A percentile compares a stretch with the other conserved stretches of the same genome.
Conservation (phyloP, 2,113 vertebrate genomes). For the Brevimyrus niger region DNA sequence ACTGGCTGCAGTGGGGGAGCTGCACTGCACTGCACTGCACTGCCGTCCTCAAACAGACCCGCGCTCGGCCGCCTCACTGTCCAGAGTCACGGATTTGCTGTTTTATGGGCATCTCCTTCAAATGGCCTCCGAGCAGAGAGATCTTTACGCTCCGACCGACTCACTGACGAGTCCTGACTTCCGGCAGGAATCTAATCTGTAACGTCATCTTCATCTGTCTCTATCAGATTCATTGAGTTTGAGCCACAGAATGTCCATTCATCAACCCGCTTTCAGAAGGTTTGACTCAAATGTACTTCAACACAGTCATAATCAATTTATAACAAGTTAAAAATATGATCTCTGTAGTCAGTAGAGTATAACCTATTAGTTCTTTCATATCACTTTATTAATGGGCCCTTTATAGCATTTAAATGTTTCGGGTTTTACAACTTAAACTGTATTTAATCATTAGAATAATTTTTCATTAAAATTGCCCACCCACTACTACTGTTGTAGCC, state of each 20-base stretch:
- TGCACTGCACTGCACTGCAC: not conserved
- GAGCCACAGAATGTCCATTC: not conserved
- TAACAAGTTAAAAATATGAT: not conserved
- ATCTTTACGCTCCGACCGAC: not conserved
- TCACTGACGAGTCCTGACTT: not conserved
- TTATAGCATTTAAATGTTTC: not conserved
- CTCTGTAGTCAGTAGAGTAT: not conserved
- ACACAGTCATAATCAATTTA: not conserved
- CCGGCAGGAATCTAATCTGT: not conserved
- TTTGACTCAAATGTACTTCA: not conserved
- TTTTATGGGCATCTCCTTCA: not conserved
- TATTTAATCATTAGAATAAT: not conserved
- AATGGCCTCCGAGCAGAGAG: not conserved
- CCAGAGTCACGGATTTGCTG: not conserved
- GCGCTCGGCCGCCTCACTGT: no score
- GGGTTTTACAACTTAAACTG: not conserved
- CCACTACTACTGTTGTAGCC: not conserved
- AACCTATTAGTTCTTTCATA: not conserved
- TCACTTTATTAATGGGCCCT: not conserved
- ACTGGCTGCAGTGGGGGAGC: not conserved
- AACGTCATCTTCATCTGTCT: not conserved
- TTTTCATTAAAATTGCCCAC: not conserved
- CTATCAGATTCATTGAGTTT: not conserved
- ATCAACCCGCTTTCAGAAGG: not conserved
- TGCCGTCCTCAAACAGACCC: not conserved